Evolutionary conservation across 2,113 vertebrate genomes (phyloP).

Genomic region (Prochilodus magdalenae): DNA sequence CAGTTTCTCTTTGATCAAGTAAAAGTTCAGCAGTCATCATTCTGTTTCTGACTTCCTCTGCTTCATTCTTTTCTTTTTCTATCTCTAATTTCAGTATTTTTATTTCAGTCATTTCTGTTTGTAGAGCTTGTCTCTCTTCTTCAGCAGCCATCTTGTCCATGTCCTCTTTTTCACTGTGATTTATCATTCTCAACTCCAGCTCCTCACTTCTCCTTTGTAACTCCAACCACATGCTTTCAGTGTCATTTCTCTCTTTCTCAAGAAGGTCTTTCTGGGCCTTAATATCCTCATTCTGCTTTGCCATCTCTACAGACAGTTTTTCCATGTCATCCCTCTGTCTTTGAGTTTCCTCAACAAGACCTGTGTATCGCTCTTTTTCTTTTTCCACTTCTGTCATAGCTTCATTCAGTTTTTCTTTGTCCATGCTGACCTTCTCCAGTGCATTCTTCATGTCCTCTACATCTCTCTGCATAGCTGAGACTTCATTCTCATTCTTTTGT

Average conservation of each 20-base stretch:
- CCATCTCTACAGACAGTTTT: slow-evolving; percentile 14
- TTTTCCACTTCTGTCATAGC: background rate
- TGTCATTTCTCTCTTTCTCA: background rate
- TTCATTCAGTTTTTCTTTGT: slow-evolving; percentile 1
- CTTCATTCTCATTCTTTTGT: no score
- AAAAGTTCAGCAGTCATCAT: no score
- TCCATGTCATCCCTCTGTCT: slow-evolving; percentile 12
- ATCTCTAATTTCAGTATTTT: no score
- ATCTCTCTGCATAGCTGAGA: no score
- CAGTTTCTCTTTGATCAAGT: no score
- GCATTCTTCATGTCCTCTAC: slow-evolving; percentile 2
- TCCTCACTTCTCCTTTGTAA: slow-evolving; percentile 14
- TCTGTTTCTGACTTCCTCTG: no score
- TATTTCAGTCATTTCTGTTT: background rate
- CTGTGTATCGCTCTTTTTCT: slow-evolving; percentile 15
- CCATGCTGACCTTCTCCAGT: slow-evolving; percentile 16
- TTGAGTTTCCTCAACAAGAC: background rate
- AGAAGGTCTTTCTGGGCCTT: background rate
- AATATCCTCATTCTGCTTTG: slow-evolving; percentile 15
- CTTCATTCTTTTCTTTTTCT: slow-evolving; percentile 12
- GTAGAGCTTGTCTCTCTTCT: slow-evolving; percentile 14
- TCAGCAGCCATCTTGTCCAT: slow-evolving; percentile 7
- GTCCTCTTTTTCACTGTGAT: slow-evolving; percentile 8
- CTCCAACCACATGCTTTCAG: slow-evolving; percentile 2
- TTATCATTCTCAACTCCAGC: background rate